Base-by-base conservation (phyloP, 2,888 invertebrate species). In the Plemyria rubiginata region DNA sequence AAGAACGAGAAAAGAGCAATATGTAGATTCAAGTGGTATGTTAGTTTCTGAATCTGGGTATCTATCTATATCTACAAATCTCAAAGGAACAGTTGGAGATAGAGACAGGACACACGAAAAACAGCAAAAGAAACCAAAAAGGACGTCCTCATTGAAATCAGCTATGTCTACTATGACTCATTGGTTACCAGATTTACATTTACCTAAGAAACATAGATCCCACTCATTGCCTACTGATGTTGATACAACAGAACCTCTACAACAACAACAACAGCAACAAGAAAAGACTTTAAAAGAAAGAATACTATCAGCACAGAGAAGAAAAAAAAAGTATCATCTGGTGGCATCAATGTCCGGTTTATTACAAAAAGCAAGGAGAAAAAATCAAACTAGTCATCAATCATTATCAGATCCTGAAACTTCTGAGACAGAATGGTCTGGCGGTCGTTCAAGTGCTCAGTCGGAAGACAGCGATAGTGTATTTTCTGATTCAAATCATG, bases 331-430 rank as follows among this genome's bases (percentile, higher is more conserved):
- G 79, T 96, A 96, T 71, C 95, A 96, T 5, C 92, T 98, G 56
- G 96, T 97, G 0, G 95, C 97, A 0, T 97, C 97, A 0, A 96
- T 98, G 87, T 97, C 97, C 0, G 97, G 96, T 22, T 94, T 98
- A 66, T 89, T 98, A 72, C 97, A 97, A 83, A 97, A 97, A 89
- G 97, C 97, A 0, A 96, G 97, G 81, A 86, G 96, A 74, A 95
- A 95, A 85, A 94, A 94, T 36, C 93, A 93, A 77, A 87, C 92
- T 36, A 92, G 93, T 71, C 92, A 94, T 70, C 95, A 95, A 74
- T 96, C 96, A 0, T 79, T 96, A 54, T 96, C 96, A 11, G 96
- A 96, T 79, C 96, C 96, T 4, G 96, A 96, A 84, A 95, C 96
- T 51, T 96, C 96, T 0, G 96, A 96, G 84, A 95, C 94, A 4